These are phyloP conservation scores for Urocolius indicus DNA, from an alignment of 2,113 vertebrate species.

Conservation along the genomic window DNA sequence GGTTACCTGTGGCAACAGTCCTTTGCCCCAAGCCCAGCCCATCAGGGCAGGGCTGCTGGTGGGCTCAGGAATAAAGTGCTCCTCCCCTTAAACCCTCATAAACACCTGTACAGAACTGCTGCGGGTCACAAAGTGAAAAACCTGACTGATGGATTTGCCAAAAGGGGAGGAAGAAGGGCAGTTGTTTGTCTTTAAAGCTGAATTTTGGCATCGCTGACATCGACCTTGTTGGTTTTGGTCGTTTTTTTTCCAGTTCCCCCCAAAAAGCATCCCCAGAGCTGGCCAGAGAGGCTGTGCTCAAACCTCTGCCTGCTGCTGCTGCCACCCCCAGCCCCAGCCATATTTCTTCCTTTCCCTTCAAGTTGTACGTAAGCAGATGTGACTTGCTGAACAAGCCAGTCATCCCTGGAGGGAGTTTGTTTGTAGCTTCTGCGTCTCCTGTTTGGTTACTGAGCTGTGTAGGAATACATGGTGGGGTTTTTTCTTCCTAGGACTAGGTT, in stretches of 20 bases:
- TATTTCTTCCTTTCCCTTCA: not conserved
- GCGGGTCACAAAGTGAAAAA: not conserved
- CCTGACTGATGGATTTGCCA: not conserved
- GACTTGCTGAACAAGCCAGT: not conserved
- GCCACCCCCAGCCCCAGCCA: not conserved
- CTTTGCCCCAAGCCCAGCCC: not conserved
- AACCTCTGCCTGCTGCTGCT: not conserved
- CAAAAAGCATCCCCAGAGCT: rapidly evolving
- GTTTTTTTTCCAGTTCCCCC: not conserved
- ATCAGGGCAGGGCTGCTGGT: not conserved
- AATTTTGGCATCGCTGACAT: rapidly evolving
- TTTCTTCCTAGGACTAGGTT: slow-evolving; percentile 19
- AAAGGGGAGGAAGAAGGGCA: rapidly evolving
- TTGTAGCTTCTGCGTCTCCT: not conserved
- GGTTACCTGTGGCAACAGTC: rapidly evolving
- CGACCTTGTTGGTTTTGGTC: rapidly evolving
- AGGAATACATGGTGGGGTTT: not conserved
- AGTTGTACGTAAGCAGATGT: rapidly evolving
- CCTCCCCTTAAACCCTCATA: not conserved
- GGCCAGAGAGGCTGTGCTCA: not conserved
- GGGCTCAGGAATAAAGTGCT: not conserved
- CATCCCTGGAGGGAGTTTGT: not conserved
- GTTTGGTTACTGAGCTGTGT: not conserved
- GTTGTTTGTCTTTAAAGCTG: not conserved
- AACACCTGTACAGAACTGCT: not conserved